Percentiles rank a stretch among this genome's conserved stretches.
These are phyloP conservation scores for Marisa cornuarietis DNA, from an alignment of 1,140 invertebrate genomes.

Conservation along the genomic window DNA sequence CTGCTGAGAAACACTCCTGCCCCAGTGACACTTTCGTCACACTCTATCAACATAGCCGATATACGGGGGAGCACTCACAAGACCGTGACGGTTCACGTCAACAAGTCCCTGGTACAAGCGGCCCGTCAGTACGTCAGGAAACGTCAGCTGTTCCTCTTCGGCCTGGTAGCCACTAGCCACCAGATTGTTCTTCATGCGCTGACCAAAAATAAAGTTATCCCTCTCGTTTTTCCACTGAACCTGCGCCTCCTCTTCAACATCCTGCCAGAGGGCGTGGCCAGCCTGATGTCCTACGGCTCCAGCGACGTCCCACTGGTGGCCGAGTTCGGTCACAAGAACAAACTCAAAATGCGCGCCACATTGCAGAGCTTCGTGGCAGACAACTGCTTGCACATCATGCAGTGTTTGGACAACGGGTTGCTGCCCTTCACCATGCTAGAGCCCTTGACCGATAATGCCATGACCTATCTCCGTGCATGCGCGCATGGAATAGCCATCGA, in stretches of 20 bases:
- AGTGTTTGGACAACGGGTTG: not conserved
- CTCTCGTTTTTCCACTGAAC: conserved; percentile 24
- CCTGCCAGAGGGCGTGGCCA: not conserved
- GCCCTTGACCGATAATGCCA: not conserved
- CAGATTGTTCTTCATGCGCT: conserved; percentile 23
- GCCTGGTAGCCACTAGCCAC: conserved; percentile 5
- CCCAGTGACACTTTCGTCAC: not conserved
- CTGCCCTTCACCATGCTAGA: conserved; percentile 14
- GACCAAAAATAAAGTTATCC: conserved; percentile 12
- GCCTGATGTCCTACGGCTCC: conserved; percentile 6
- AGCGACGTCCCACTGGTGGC: conserved; percentile 26
- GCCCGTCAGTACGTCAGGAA: no score
- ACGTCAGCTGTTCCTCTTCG: conserved; percentile 1
- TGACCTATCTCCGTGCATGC: not conserved
- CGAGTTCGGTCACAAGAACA: not conserved
- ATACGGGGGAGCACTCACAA: no score
- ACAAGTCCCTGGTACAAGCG: no score
- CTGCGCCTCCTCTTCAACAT: conserved; percentile 13
- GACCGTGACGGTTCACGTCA: no score
- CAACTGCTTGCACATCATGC: conserved; percentile 1
- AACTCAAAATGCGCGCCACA: not conserved
- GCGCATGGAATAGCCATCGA: conserved; percentile 4
- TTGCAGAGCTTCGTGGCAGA: conserved; percentile 13
- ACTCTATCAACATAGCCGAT: no score
- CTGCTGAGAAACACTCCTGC: not conserved